Base-by-base conservation (phyloP, 2,797 vertebrate genomes). In the Aratinga solstitialis region DNA sequence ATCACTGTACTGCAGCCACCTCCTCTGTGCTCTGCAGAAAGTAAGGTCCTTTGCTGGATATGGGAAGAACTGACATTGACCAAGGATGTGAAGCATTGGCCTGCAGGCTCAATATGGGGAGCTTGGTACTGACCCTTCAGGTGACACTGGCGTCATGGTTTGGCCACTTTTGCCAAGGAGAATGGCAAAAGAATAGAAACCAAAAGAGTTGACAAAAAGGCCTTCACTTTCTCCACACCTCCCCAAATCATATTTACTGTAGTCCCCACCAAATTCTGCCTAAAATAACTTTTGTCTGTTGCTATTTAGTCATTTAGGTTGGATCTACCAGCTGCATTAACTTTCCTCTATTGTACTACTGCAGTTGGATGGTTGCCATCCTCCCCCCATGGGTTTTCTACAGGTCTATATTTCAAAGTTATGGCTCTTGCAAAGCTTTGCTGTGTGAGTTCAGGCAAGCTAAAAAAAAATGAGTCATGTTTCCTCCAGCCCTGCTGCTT, bases 391-490 rank as follows among this genome's bases (percentile, higher is more conserved):
- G 89, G 94, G 85, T 66, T 95, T 94, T 89, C 95, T 90, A 82
- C 92, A 94, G 83, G 90, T 94, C 92, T 92, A 63, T 81, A 90
- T 96, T 96, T 97, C 94, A 97, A 96, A 94, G 95, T 94, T 93
- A 94, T 6, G 63, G 83, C 84, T 61, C 75, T 91, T 2, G 74
- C 90, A 97, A 94, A 93, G 84, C 89, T 93, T 82, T 89, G 93
- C 89, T 69, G 29, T 87, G 78, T 51, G 84, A 79, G 79, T 95
- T 93, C 84, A 95, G 93, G 94, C 79, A 87, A 90, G 74, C 92
- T 92, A 84, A 95, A 94, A 96, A 95, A 96, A 95, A 96, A 93
- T 97, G 94, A 97, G 93, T 97, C 96, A 95, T 94, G 82, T 97
- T 97, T 97, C 97, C 95, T 96, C 89, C 85, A 71, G 87, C 76